phyloP scores from a whole-genome alignment of 2,113 vertebrate genomes.

The Pseudopodoces humilis region DNA sequence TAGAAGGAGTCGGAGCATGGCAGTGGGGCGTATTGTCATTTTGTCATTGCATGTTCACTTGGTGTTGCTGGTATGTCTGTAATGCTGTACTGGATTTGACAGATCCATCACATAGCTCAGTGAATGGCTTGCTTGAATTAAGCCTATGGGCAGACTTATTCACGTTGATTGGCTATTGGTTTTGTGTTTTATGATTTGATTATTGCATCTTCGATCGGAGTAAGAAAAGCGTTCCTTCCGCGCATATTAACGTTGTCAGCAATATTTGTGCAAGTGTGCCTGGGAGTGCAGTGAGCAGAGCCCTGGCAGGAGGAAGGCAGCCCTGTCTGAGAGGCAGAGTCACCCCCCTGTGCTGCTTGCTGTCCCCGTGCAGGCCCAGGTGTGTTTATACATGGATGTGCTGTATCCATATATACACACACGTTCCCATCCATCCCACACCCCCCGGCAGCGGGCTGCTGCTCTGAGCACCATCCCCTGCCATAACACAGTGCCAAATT shows the following conservation, averaged over 20 bases:
- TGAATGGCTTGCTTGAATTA: slow-evolving; percentile 82
- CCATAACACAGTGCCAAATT: not conserved
- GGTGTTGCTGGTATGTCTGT: slow-evolving; percentile 76
- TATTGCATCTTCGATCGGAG: slow-evolving; percentile 61
- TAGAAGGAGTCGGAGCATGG: slow-evolving; percentile 71
- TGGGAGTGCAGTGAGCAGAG: not conserved
- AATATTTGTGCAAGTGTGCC: not conserved
- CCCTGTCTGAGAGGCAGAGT: not conserved
- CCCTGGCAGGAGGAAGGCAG: not conserved
- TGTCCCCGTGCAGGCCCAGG: not conserved
- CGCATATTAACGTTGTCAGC: not conserved
- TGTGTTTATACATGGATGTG: slow-evolving; percentile 21
- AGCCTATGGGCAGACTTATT: slow-evolving; percentile 70
- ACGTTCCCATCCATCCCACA: not conserved
- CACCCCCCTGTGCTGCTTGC: slow-evolving; percentile 49
- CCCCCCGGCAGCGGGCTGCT: not conserved
- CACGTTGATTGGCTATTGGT: slow-evolving; percentile 69
- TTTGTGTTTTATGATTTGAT: slow-evolving; percentile 72
- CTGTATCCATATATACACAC: not conserved
- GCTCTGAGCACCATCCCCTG: not conserved
- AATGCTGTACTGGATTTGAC: slow-evolving; percentile 58
- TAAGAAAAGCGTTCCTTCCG: not conserved
- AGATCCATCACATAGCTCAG: slow-evolving; percentile 76
- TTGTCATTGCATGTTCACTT: slow-evolving; percentile 79
- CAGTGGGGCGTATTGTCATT: slow-evolving; percentile 72